Evolutionary conservation across 2,113 vertebrate species (phyloP), one percentile per base, ranked within the genome.

Genomic region (Callaeas wilsoni): DNA sequence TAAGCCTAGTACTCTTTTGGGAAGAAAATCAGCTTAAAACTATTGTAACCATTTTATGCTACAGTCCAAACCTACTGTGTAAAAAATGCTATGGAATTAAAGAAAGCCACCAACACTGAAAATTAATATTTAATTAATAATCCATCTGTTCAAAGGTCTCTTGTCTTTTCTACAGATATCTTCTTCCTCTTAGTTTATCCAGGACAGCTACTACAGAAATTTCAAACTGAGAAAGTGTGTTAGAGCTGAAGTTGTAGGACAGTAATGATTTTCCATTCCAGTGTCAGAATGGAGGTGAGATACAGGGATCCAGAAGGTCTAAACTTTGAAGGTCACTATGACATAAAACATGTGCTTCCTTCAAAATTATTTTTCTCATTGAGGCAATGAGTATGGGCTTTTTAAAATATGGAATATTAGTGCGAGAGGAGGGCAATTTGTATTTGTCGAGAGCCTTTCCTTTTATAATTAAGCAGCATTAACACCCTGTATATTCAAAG

Each of bases 391-490:
- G 2, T 27, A 12, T 22, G 17, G 4, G 3, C 3, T 55, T 87
- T 74, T 56, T 9, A 1, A 81, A 76, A 46, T 52, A 35, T 2
- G 8, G 27, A 47, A 47, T 41, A 18, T 17, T 19, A 5, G 3
- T 2, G 12, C 2, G 8, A 4, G 1, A 1, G 20, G 2, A 6
- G 10, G 0, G 12, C 4, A 67, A 59, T 52, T 60, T 65, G 13
- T 87, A 11, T 77, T 86, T 80, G 21, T 52, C 13, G 37, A 65
- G 7, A 21, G 18, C 7, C 6, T 85, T 67, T 70, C 14, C 65
- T 87, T 63, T 79, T 46, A 83, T 53, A 63, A 77, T 65, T 67
- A 42, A 83, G 21, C 15, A 84, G 6, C 13, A 39, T 85, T 82
- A 80, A 55, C 8, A 79, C 30, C 12, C 62, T 73, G 3, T 57